Evolutionary conservation across 2,113 vertebrate species (phyloP), one percentile per base, ranked within the genome.

Genomic region (Tupaia tana): DNA sequence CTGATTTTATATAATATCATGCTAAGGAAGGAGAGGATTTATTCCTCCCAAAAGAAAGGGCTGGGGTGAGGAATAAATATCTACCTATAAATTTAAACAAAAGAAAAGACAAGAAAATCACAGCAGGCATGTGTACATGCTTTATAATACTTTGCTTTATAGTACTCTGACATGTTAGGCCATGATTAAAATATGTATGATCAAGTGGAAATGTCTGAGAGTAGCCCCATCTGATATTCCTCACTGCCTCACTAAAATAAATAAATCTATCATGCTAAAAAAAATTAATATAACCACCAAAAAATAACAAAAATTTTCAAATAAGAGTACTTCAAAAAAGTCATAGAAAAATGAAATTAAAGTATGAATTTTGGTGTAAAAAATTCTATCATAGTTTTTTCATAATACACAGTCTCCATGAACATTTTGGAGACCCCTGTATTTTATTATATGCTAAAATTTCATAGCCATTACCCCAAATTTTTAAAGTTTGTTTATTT

Each of bases 31-130:
- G 43, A 43, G 6, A 43, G 43, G 43, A 43, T 43, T 43, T 43
- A 43, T 43, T 43, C 43, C 43, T 43, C 43, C 43, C 43, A 43
- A 43, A 43, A 43, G 43, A 43, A 43, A 43, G 43, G 20, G 43
- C 25, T 4, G 20, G 14, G 9, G 2, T 4, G 24, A n/a, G 61
- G 2, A 5, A 54, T 19, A 84, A 71, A 31, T 63, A 89, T 64
- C 18, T 90, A 90, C 31, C 2, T n/a, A 94, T 66, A 96, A 69
- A 89, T 79, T 81, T 89, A 90, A 95, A 18, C 4, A 95, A 93
- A 67, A 79, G 25, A 43, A 71, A 74, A 89, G 9, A 43, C 43
- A 43, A 43, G 43, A 43, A 43, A 43, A 43, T 43, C 43, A 43
- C 43, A 43, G 43, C 43, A 43, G 43, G 43, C 43, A 43, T 43